These are phyloP conservation scores for Druon quercuslanigerum DNA, from an alignment of 1,140 invertebrate species.

Conservation along the genomic window DNA sequence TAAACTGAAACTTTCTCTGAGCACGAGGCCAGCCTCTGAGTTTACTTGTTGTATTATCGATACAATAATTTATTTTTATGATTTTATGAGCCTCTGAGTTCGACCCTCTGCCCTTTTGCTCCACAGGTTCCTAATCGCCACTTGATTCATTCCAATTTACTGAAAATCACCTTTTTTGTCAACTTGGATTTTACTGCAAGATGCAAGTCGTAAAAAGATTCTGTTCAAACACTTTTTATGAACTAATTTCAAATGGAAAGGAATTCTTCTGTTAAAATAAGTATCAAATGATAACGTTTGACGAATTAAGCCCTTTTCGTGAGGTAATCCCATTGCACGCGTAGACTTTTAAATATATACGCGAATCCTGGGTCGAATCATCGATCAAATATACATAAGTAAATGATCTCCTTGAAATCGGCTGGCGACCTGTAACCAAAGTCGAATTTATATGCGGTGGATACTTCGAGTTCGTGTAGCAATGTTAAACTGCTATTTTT, in stretches of 20 bases:
- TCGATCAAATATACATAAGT: not conserved
- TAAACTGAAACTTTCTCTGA: constrained; percentile 17
- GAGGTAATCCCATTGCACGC: not conserved
- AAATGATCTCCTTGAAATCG: constrained; percentile 60
- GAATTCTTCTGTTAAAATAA: too few relatives aligned
- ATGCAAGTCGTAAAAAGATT: not conserved
- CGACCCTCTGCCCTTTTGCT: constrained; percentile 24
- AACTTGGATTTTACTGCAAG: not conserved
- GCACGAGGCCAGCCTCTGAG: not conserved
- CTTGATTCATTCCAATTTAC: constrained; percentile 18
- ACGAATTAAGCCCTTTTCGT: not conserved
- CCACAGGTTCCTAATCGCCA: not conserved
- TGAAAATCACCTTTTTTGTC: constrained; percentile 10
- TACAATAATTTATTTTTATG: constrained; percentile 65
- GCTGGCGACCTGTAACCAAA: constrained; percentile 54
- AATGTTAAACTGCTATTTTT: constrained; percentile 46
- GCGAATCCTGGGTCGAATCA: constrained; percentile 15
- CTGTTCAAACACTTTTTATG: too few relatives aligned
- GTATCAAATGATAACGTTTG: not conserved
- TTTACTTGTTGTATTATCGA: constrained; percentile 61
- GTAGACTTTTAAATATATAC: not conserved
- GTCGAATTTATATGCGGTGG: constrained; percentile 58
- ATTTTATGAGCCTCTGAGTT: constrained; percentile 56
- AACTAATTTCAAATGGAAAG: too few relatives aligned
- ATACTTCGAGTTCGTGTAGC: constrained; percentile 44